Evolutionary conservation across 2,113 vertebrate genomes (phyloP), one percentile per base, ranked within the genome.

Genomic region (Aptenodytes forsteri): DNA sequence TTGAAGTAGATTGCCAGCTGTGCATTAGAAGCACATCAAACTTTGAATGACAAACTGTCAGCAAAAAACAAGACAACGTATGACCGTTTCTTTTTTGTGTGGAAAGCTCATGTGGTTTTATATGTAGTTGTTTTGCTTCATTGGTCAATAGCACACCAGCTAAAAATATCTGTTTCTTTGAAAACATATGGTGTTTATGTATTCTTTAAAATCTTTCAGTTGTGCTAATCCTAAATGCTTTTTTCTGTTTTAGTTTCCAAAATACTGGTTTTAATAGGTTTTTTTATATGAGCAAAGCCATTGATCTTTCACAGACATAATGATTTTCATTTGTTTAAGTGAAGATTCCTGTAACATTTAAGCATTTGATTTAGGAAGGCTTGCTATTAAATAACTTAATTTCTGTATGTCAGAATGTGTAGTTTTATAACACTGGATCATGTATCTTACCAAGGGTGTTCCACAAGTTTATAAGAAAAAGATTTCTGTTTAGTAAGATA

Each of bases 101-200:
- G 69, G 73, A 73, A 96, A 87, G 49, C 73, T 83, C 46, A 32
- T 40, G 49, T 71, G 46, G n/a, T 79, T 94, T 82, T 89, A 36
- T 18, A 13, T 65, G 44, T 79, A 81, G 73, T 81, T 75, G 36
- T 79, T 93, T 61, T 56, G 18, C 73, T 93, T 95, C 59, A 76
- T 56, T 87, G 87, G n/a, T 96, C 86, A 95, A 81, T 64, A 92
- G 84, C 77, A 80, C 32, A 71, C 65, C 79, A 78, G 59, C 91
- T 95, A 90, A 95, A 98, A 96, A 94, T 79, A 96, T 59, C 50
- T 73, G 54, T 73, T 83, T 89, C 84, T 96, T 97, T 96, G 96
- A 91, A 96, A 96, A 96, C 92, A 93, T 94, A 46, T 83, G 81
- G 80, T 79, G 50, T 90, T 96, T 96, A 84, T 93, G 32, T 93